Evolutionary conservation across 2,888 invertebrate species (phyloP).

Genomic region (Dione vanillae): DNA sequence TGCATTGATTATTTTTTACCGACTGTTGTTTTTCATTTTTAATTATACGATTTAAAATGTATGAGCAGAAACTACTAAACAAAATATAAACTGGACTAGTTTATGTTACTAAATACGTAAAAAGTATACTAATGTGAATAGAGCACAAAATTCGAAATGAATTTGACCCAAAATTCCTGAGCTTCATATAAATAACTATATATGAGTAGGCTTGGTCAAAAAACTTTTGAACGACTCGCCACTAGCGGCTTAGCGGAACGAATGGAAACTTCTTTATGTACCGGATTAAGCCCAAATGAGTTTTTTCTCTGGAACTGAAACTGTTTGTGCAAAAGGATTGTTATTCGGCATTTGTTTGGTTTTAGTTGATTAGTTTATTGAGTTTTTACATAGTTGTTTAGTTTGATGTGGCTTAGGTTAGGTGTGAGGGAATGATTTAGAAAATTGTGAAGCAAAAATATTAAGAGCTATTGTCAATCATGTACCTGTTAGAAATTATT

Average conservation of each 20-base stretch:
- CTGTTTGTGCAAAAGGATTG: conserved; percentile 49
- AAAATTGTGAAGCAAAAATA: background rate
- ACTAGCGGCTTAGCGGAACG: conserved; percentile 52
- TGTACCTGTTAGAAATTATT: too few species aligned
- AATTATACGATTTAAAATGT: too few species aligned
- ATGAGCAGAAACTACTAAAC: background rate
- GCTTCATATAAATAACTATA: conserved; percentile 40
- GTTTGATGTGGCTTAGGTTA: background rate
- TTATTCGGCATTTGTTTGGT: conserved; percentile 33
- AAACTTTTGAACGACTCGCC: conserved; percentile 36
- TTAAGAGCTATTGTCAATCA: too few species aligned
- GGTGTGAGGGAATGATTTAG: background rate
- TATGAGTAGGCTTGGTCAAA: conserved; percentile 15
- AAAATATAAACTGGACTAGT: background rate
- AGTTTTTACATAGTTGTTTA: background rate
- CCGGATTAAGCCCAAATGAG: conserved; percentile 67
- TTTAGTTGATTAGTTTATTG: conserved; percentile 26
- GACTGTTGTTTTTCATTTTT: too few species aligned
- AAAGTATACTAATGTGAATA: background rate
- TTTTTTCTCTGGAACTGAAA: conserved; percentile 59
- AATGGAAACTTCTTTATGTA: conserved; percentile 58
- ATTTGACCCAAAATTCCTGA: conserved; percentile 4
- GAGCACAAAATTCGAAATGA: background rate
- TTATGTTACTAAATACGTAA: background rate
- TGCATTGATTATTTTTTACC: too few species aligned